These are phyloP conservation scores for Anolis apletophallus DNA, from an alignment of 2,797 vertebrate genomes.

Conservation along the genomic window DNA sequence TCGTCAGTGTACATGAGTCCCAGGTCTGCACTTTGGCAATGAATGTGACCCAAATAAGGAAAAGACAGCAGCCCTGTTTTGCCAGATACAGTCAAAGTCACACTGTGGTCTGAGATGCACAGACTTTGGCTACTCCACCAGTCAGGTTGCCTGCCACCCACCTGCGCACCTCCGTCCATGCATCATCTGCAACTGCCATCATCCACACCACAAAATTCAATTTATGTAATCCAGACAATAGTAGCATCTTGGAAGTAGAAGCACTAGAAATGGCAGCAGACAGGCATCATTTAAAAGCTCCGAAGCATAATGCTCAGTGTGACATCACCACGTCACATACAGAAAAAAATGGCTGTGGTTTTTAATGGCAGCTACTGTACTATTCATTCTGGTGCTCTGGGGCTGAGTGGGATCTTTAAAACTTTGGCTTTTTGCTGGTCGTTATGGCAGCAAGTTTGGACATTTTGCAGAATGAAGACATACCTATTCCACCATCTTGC, in stretches of 20 bases:
- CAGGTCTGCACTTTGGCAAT: neutral
- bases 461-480: neutral
- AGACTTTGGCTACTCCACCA: neutral
- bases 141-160: neutral
- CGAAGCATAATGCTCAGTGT: neutral
- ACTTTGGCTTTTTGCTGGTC: neutral
- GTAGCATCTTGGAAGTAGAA: neutral
- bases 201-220: neutral
- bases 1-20: accelerated
- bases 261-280: neutral
- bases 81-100: neutral
- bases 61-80: neutral
- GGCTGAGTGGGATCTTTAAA: neutral
- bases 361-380: neutral
- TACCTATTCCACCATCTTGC: neutral
- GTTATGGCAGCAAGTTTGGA: neutral
- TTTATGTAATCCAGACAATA: neutral
- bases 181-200: neutral
- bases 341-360: neutral
- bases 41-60: neutral
- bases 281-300: neutral
- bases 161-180: neutral
- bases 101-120: neutral
- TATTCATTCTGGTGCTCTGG: neutral
- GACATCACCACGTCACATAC: neutral